These are phyloP conservation scores for Sebastes matsubarae DNA, from an alignment of 2,797 vertebrate genomes.

Conservation along the genomic window DNA sequence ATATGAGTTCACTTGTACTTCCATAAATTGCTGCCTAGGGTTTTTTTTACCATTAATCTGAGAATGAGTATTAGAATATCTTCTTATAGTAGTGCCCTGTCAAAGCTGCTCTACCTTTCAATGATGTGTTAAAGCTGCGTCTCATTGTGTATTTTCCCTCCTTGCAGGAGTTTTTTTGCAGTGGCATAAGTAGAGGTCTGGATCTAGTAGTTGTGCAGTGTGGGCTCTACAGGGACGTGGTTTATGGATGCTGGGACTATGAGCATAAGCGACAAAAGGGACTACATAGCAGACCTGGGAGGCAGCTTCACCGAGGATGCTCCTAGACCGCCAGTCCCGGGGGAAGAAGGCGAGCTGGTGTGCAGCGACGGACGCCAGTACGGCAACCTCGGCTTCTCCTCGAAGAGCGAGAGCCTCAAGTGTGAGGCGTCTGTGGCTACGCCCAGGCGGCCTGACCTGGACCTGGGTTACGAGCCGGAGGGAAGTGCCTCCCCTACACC, in stretches of 20 bases:
- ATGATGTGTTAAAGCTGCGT: slow-evolving; percentile 45
- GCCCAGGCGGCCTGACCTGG: slow-evolving; percentile 92
- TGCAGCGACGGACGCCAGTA: slow-evolving; percentile 85
- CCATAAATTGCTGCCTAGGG: not conserved
- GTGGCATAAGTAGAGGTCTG: slow-evolving; percentile 77
- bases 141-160: slow-evolving; percentile 54
- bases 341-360: slow-evolving; percentile 95
- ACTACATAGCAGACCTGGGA: slow-evolving; percentile 90
- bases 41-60: not conserved
- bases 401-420: slow-evolving; percentile 87
- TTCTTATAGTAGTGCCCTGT: not conserved
- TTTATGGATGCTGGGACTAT: slow-evolving; percentile 87
- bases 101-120: slow-evolving; percentile 13
- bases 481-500: slow-evolving; percentile 97
- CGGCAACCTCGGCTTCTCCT: slow-evolving; percentile 82
- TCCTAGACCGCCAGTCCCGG: slow-evolving; percentile 95
- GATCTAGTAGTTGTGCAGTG: slow-evolving; percentile 78
- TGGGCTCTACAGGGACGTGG: slow-evolving; percentile 73
- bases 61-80: not conserved
- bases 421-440: slow-evolving; percentile 91
- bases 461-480: slow-evolving; percentile 97
- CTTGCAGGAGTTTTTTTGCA: slow-evolving; percentile 78
- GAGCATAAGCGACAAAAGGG: slow-evolving; percentile 90
- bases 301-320: slow-evolving; percentile 98
- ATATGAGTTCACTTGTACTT: not conserved